Percentiles rank a stretch among this genome's conserved stretches.
Conservation (phyloP, 2,797 vertebrate genomes). For the Aphelocoma californica region DNA sequence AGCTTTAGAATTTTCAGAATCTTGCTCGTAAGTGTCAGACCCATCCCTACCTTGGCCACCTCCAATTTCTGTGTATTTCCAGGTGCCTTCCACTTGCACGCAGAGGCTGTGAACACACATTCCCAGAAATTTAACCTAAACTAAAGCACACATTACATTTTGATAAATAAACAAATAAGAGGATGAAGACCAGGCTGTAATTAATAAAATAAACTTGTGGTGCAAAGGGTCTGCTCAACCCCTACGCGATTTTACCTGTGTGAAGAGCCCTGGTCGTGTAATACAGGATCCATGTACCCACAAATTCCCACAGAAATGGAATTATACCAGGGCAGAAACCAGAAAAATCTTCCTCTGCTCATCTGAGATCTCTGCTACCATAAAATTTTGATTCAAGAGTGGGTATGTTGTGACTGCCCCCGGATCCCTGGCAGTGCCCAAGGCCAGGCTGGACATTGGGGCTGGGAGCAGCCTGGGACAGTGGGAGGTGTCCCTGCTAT, state of each 20-base stretch:
- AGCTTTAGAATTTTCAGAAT: neutral
- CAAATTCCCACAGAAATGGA: neutral
- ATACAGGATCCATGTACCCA: neutral
- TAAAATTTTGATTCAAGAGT: neutral
- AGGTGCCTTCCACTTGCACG: neutral
- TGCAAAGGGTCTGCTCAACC: neutral
- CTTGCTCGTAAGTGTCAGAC: neutral
- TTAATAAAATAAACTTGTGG: neutral
- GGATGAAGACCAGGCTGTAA: neutral
- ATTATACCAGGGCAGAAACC: neutral
- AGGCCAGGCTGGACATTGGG: neutral
- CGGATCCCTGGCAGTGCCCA: neutral
- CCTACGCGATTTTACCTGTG: rapidly evolving
- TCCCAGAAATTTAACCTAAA: too few species aligned
- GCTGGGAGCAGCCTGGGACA: neutral
- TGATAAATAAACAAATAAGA: neutral
- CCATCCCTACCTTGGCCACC: neutral
- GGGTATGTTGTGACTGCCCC: neutral
- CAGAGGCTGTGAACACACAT: rapidly evolving
- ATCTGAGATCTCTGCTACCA: neutral
- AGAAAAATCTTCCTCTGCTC: neutral
- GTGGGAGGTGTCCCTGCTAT: neutral
- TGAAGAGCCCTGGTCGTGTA: neutral
- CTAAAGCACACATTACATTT: rapidly evolving
- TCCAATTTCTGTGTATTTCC: neutral